phyloP scores from a whole-genome alignment of 2,888 invertebrate genomes.

The Brachycybe producta region DNA sequence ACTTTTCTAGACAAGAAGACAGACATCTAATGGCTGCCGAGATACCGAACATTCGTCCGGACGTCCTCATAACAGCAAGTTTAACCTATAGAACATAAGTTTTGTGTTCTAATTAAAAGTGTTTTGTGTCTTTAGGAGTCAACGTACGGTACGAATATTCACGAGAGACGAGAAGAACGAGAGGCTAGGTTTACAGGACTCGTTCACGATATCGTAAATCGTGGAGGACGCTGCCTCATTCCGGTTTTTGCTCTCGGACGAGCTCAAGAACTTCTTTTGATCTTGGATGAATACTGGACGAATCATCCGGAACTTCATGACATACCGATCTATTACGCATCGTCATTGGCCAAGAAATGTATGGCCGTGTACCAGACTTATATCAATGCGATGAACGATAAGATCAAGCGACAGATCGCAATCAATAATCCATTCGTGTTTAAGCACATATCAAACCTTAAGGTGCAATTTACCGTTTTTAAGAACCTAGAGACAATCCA shows the following conservation, averaged over 20 bases:
- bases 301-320: constrained; percentile 94
- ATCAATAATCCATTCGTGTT: constrained; percentile 98
- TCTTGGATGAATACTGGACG: constrained; percentile 95
- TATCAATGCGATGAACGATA: constrained; percentile 98
- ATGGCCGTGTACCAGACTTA: constrained; percentile 99
- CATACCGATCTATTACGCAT: constrained; percentile 98
- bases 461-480: constrained; percentile 45
- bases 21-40: constrained; percentile 99
- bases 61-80: constrained; percentile 82
- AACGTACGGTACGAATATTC: constrained; percentile 97
- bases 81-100: not conserved
- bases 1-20: constrained; percentile 97
- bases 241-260: constrained; percentile 97
- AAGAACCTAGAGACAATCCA: no score
- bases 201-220: constrained; percentile 86
- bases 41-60: constrained; percentile 88
- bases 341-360: constrained; percentile 96
- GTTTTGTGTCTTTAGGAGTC: constrained; percentile 54
- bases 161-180: constrained; percentile 93
- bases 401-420: constrained; percentile 88
- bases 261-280: constrained; percentile 88
- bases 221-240: constrained; percentile 96
- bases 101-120: not conserved
- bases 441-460: constrained; percentile 87
- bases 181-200: constrained; percentile 85